Conservation (phyloP, 2,797 vertebrate genomes). For the Cetoscarus ocellatus region DNA sequence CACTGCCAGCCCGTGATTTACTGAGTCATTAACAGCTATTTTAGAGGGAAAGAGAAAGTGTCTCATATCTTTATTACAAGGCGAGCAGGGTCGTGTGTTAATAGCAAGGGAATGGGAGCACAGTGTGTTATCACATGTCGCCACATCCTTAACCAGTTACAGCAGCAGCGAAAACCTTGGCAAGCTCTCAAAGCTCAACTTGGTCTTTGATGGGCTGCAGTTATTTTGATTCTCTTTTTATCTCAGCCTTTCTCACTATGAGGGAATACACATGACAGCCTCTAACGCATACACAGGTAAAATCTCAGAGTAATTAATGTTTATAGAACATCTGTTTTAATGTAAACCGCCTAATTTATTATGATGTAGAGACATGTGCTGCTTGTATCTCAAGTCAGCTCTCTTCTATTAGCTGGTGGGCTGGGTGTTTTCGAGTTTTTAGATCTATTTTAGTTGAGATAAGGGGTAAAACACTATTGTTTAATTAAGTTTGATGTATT, state of each 20-base stretch:
- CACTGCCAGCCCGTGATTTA: conserved; percentile 28
- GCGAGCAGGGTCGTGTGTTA: conserved; percentile 40
- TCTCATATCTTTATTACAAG: conserved; percentile 30
- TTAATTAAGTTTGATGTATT: no score
- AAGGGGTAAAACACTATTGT: no score
- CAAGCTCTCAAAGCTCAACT: conserved; percentile 53
- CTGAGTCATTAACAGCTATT: conserved; percentile 50
- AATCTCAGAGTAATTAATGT: conserved; percentile 30
- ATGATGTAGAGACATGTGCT: no score
- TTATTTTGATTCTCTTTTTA: conserved; percentile 66
- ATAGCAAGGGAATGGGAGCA: conserved; percentile 44
- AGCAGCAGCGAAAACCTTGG: conserved; percentile 53
- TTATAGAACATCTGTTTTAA: neutral
- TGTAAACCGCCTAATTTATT: no score
- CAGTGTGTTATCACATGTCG: conserved; percentile 63
- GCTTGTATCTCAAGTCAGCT: no score
- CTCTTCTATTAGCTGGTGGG: no score
- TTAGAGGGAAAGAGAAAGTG: conserved; percentile 36
- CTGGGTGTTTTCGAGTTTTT: no score
- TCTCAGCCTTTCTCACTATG: conserved; percentile 44
- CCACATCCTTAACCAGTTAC: conserved; percentile 71
- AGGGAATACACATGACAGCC: conserved; percentile 43
- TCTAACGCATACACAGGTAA: conserved; percentile 32
- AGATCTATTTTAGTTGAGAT: no score
- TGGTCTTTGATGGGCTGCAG: conserved; percentile 63